Evolutionary conservation across 2,888 invertebrate genomes (phyloP), one percentile per base, ranked within the genome.

Genomic region (Troglohyphantes excavatus): DNA sequence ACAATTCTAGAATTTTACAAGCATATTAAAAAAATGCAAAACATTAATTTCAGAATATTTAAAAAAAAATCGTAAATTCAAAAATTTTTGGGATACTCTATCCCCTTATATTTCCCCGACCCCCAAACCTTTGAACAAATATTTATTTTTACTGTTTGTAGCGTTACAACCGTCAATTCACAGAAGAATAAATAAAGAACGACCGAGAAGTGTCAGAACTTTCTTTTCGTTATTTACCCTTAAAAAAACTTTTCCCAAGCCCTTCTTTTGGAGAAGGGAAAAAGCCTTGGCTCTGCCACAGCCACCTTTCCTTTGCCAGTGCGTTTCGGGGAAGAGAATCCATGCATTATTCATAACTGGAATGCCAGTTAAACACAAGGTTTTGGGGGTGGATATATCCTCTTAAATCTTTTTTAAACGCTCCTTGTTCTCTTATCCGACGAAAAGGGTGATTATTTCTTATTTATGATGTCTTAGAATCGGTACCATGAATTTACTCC

Each of bases 401-500:
- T 61, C 75, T 61, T 75, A 75, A 75, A 75, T 75, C 75, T 75
- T 75, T 75, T 75, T 75, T 75, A 75, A 75, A 75, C 75, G 75
- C 19, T 75, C 61, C 59, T 61, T 75, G 59, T 11, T 59, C 75
- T 72, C 72, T 75, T 75, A 61, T 21, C 19, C 61, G 33, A 29
- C 26, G 59, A 29, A 33, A 61, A 27, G 59, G 68, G 53, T 59
- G 59, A 75, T 75, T 75, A 75, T 75, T 75, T 73, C 33, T 75
- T 75, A 75, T 75, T 75, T 75, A 75, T 75, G 75, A 61, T 29
- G 53, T 73, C 75, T 59, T n/a, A 53, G n/a, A 75, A 29, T 59
- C 59, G 7, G 59, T 59, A 33, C 26, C 27, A 75, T 75, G n/a
- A 59, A 75, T 59, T 61, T 61, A 29, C 75, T 59, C 19, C 59